Evolutionary conservation across 2,888 invertebrate genomes (phyloP).

Genomic region (Pyrgus malvae): DNA sequence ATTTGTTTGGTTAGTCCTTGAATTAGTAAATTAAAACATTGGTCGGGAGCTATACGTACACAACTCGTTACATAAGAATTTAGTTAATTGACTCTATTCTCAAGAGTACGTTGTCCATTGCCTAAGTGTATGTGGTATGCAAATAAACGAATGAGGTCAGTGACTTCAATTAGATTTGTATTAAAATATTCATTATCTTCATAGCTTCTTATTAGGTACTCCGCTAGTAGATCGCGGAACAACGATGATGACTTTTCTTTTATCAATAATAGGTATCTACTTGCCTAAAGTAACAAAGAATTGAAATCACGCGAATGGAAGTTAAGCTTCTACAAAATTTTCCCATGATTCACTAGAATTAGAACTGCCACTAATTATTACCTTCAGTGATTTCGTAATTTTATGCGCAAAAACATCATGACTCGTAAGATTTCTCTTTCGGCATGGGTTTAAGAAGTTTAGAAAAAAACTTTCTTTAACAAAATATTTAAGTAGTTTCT

Average conservation of each 20-base stretch:
- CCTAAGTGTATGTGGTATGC: slow-evolving; percentile 19
- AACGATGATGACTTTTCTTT: background rate
- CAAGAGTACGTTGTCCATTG: slow-evolving; percentile 14
- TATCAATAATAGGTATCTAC: background rate
- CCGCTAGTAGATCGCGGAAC: slow-evolving; percentile 9
- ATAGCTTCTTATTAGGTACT: slow-evolving; percentile 1
- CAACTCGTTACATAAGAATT: slow-evolving; percentile 18
- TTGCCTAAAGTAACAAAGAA: background rate
- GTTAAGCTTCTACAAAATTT: slow-evolving; percentile 3
- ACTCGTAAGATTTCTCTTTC: slow-evolving; percentile 9
- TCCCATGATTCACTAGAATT: slow-evolving; percentile 7
- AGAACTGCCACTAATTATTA: slow-evolving; percentile 11
- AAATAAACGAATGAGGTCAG: slow-evolving; percentile 25
- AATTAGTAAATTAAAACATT: background rate
- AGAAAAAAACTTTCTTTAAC: background rate
- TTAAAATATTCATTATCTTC: background rate
- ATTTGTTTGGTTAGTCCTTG: background rate
- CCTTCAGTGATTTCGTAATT: background rate
- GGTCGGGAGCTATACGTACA: background rate
- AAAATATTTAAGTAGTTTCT: background rate
- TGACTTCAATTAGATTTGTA: slow-evolving; percentile 4
- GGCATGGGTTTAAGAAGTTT: slow-evolving; percentile 2
- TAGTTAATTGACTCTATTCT: slow-evolving; percentile 23
- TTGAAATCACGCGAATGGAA: background rate
- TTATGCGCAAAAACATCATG: slow-evolving; percentile 7